Conservation (phyloP, 2,888 invertebrate genomes). For the Alentia gelatinosa region DNA sequence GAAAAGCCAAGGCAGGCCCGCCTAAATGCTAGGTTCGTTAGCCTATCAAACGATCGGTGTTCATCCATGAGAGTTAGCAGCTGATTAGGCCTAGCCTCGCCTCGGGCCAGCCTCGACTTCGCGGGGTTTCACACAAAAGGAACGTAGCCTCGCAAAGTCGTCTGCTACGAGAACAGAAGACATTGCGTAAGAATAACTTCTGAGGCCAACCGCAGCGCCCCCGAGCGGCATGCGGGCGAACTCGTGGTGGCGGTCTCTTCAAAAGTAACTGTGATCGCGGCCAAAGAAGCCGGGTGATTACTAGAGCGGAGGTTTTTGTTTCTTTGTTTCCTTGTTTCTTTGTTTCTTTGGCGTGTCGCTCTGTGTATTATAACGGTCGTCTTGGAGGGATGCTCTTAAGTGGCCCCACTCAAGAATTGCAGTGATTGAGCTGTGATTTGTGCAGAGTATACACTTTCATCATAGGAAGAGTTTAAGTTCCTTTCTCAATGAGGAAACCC, state of each 20-base stretch:
- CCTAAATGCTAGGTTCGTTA: constrained; percentile 47
- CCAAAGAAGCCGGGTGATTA: constrained; percentile 27
- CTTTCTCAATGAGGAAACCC: not conserved
- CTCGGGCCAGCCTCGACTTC: not conserved
- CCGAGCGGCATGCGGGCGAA: not conserved
- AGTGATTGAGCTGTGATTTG: not conserved
- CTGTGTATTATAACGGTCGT: not conserved
- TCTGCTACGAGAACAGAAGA: not conserved
- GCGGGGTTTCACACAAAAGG: not conserved
- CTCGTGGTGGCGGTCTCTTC: not conserved
- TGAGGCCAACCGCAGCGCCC: constrained; percentile 28
- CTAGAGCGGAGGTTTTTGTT: not conserved
- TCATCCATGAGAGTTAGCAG: constrained; percentile 27
- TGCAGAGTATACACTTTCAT: not conserved
- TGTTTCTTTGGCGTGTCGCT: not conserved
- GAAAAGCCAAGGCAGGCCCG: not conserved
- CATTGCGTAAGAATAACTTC: constrained; percentile 43
- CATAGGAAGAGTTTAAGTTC: not conserved
- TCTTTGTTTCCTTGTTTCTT: not conserved
- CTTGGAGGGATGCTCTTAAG: not conserved
- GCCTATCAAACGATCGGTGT: constrained; percentile 24
- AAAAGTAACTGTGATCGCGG: constrained; percentile 25
- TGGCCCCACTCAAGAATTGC: not conserved
- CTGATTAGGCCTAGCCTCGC: constrained; percentile 26
- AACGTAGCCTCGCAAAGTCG: not conserved